A percentile compares a stretch with the other conserved stretches of the same genome.
Evolutionary conservation across 2,888 invertebrate species (phyloP).

Genomic region (Amphimallon solstitiale): DNA sequence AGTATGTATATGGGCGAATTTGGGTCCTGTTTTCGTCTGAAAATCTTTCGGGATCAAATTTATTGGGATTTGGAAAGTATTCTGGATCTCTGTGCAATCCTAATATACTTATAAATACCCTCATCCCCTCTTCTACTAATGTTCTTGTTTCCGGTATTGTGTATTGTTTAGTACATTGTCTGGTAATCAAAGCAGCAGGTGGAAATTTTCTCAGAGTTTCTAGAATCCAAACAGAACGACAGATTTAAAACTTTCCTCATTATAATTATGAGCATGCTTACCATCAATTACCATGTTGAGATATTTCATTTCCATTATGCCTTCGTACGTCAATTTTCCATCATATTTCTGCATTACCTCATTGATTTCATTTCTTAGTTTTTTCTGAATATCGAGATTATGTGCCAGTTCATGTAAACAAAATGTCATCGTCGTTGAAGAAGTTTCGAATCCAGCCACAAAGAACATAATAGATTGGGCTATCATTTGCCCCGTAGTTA

Average conservation of each 20-base stretch:
- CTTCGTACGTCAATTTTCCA: conserved; percentile 27
- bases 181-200: conserved; percentile 46
- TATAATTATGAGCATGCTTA: no score
- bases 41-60: conserved; percentile 24
- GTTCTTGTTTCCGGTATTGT: conserved; percentile 40
- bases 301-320: conserved; percentile 32
- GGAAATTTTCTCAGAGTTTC: conserved; percentile 58
- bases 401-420: conserved; percentile 18
- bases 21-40: conserved; percentile 13
- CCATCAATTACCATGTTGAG: conserved; percentile 25
- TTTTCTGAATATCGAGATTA: conserved; percentile 23
- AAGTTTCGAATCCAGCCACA: conserved; percentile 29
- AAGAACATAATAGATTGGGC: conserved; percentile 29
- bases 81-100: conserved; percentile 41
- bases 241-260: no score
- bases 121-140: conserved; percentile 49
- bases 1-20: conserved; percentile 9
- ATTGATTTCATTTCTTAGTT: conserved; percentile 10
- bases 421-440: conserved; percentile 29
- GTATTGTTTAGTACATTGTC: conserved; percentile 46
- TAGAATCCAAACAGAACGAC: conserved; percentile 34
- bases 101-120: conserved; percentile 46
- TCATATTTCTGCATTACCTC: conserved; percentile 1
- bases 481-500: conserved; percentile 3
- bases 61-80: conserved; percentile 12